Conservation (phyloP, 2,888 invertebrate genomes). For the Heteromyza rotundicornis region DNA sequence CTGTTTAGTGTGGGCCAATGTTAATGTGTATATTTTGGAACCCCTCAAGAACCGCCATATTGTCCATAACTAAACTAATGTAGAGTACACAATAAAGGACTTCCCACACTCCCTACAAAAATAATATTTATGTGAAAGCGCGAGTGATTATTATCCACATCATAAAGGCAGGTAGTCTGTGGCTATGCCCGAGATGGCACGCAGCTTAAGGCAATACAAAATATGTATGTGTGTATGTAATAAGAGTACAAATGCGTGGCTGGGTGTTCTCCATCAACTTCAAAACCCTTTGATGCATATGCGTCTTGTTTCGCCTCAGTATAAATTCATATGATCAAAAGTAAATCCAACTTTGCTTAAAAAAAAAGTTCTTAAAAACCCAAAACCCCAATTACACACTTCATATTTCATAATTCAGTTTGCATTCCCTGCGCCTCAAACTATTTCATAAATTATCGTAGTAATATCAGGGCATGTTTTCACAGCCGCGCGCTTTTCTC, state of each 20-base stretch:
- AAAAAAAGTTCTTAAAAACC: too few relatives aligned
- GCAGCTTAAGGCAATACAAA: too few relatives aligned
- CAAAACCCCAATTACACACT: too few relatives aligned
- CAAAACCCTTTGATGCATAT: too few relatives aligned
- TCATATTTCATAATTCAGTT: too few relatives aligned
- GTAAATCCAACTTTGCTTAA: too few relatives aligned
- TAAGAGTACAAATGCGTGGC: too few relatives aligned
- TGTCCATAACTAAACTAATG: background rate
- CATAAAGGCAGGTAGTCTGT: background rate
- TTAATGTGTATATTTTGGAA: background rate
- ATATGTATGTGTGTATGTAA: too few relatives aligned
- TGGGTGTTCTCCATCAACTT: too few relatives aligned
- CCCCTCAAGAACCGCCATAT: background rate
- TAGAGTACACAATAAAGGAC: background rate
- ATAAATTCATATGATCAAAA: too few relatives aligned
- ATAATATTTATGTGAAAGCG: conserved; percentile 1
- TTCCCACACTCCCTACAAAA: background rate
- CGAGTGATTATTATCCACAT: background rate
- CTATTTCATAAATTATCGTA: background rate
- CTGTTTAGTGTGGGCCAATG: background rate
- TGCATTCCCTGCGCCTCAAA: background rate
- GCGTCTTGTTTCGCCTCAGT: too few relatives aligned
- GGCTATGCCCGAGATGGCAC: background rate
- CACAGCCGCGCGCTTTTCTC: background rate
- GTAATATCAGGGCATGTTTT: background rate